Conservation (phyloP, 2,113 vertebrate genomes). For the Dissostichus mawsoni region DNA sequence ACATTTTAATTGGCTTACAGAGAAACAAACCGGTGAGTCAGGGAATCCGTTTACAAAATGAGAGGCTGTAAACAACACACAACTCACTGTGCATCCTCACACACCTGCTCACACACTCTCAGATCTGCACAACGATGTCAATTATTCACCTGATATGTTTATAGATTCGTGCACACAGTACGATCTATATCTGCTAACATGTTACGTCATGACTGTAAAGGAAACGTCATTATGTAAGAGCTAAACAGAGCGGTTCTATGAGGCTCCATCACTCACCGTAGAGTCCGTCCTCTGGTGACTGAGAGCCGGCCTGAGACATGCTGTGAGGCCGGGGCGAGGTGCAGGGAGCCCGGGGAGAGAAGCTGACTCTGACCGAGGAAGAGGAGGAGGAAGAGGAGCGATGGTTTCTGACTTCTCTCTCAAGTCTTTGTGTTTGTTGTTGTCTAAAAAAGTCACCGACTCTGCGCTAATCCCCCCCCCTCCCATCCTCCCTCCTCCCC, state of each 20-base stretch:
- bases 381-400: conserved; percentile 39
- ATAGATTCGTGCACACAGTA: background rate
- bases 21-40: conserved; percentile 80
- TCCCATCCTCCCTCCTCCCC: conserved; percentile 26
- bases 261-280: conserved; percentile 73
- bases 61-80: conserved; percentile 54
- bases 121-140: background rate
- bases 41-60: conserved; percentile 78
- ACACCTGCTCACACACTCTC: conserved; percentile 30
- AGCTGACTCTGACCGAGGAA: conserved; percentile 50
- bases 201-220: background rate
- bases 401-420: conserved; percentile 23
- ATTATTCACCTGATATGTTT: too few species aligned
- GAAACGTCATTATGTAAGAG: background rate
- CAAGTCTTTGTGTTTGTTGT: conserved; percentile 55
- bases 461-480: conserved; percentile 64
- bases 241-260: background rate
- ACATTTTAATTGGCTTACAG: conserved; percentile 78
- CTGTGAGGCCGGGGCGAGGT: conserved; percentile 8
- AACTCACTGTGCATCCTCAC: conserved; percentile 19
- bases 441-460: conserved; percentile 45
- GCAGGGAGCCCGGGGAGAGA: conserved; percentile 44
- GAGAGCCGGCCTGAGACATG: conserved; percentile 77
- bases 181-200: background rate
- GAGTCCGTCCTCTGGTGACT: conserved; percentile 79